phyloP scores from a whole-genome alignment of 2,797 vertebrate genomes.

The Leptodactylus fallax region DNA sequence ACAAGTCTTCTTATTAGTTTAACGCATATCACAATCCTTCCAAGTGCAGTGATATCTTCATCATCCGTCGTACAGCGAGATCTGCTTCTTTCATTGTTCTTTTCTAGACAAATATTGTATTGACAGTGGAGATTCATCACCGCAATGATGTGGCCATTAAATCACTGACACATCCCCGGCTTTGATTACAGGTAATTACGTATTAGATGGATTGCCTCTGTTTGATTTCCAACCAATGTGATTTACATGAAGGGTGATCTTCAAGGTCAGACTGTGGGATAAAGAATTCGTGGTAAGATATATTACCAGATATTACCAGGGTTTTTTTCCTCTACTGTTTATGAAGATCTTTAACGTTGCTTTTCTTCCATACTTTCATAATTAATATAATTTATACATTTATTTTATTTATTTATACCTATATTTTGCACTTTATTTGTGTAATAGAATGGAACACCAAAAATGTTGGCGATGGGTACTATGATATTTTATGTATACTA shows the following conservation, averaged over 20 bases:
- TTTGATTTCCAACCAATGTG: not conserved
- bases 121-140: conserved; percentile 42
- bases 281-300: not conserved
- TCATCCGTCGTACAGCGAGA: not conserved
- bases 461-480: no score
- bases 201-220: conserved; percentile 8
- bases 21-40: not conserved
- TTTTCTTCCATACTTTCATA: no score
- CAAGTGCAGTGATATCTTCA: conserved; percentile 28
- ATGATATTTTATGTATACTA: no score
- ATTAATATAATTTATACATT: no score
- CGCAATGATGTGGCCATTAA: conserved; percentile 15
- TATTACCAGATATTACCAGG: not conserved
- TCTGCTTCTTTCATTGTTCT: not conserved
- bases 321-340: no score
- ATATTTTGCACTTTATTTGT: no score
- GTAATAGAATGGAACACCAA: no score
- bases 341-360: no score
- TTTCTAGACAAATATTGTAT: conserved; percentile 38
- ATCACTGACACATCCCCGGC: not conserved
- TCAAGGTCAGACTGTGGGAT: conserved; percentile 3
- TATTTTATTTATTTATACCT: no score
- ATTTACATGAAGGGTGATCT: conserved; percentile 1
- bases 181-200: conserved; percentile 41
- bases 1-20: not conserved